Evolutionary conservation across 1,140 invertebrate genomes (phyloP), one percentile per base, ranked within the genome.

Genomic region (Venustaconcha ellipsiformis): DNA sequence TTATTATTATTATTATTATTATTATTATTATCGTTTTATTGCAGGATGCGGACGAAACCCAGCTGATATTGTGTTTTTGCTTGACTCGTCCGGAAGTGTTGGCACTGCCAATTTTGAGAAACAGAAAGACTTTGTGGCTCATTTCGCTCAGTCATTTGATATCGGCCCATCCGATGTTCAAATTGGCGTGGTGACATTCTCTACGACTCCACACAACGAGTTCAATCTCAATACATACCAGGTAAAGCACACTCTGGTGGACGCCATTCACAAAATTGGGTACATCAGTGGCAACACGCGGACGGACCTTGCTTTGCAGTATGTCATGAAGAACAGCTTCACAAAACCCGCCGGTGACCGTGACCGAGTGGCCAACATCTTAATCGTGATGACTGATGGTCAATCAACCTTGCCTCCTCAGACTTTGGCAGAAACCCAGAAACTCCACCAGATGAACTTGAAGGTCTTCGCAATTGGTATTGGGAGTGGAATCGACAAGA

Each of bases 51-150:
- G 78, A 17, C 74, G 67, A 5, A 80, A 82, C 68, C 84, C 86
- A 0, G 82, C 84, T 13, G 86, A 87, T 70, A 82, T 87, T 18
- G 78, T 83, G 13, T 87, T 87, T 71, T 76, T 87, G 17, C 70
- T 87, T 65, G 86, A 87, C 60, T 75, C 79, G 1, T 84, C 83
- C 12, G 80, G 80, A 13, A 83, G 82, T 57, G 81, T 87, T 6
- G 73, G 79, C 30, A 12, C 23, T 1, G 14, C 66, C n/a, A 83
- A 86, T 72, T 87, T 84, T 70, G 65, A 79, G 57, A 81, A 78
- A 58, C 80, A 82, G 64, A 72, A 82, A 64, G 72, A 75, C 15
- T 87, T 87, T 62, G 81, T 87, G 4, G 74, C 68, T 20, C 74
- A 78, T 67, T 83, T 84, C 67, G 79, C 75, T 15, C 68, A 79